A percentile compares a stretch with the other conserved stretches of the same genome.
Conservation (phyloP, 2,888 invertebrate genomes). For the Erynnis tages region DNA sequence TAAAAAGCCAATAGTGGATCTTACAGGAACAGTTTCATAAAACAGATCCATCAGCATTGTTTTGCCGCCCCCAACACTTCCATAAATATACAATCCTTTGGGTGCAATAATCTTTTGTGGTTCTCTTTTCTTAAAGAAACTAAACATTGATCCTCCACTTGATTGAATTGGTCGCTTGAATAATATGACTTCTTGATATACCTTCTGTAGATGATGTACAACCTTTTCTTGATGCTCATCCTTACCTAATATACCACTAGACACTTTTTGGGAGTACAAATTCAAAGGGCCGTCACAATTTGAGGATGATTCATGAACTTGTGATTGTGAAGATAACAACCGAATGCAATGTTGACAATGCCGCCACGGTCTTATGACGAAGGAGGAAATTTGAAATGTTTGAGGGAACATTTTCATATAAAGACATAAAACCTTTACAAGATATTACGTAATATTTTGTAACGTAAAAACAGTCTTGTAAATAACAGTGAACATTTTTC, state of each 20-base stretch:
- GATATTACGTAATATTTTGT: conserved; percentile 19
- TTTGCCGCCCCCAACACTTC: conserved; percentile 97
- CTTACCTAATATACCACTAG: conserved; percentile 79
- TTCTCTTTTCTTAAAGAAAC: conserved; percentile 58
- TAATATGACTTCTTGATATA: conserved; percentile 83
- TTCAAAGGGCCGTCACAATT: conserved; percentile 71
- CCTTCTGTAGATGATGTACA: conserved; percentile 84
- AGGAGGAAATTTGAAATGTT: conserved; percentile 47
- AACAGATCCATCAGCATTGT: conserved; percentile 99
- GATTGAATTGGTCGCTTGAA: conserved; percentile 70
- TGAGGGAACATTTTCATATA: conserved; percentile 50
- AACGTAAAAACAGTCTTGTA: background rate
- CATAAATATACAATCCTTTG: conserved; percentile 93
- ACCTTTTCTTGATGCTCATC: conserved; percentile 89
- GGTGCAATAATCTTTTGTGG: conserved; percentile 80
- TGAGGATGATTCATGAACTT: conserved; percentile 43
- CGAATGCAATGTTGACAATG: conserved; percentile 57
- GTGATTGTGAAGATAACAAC: conserved; percentile 60
- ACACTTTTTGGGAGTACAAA: conserved; percentile 81
- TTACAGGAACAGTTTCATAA: conserved; percentile 84
- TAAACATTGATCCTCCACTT: conserved; percentile 50
- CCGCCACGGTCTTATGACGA: conserved; percentile 54
- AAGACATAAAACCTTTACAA: conserved; percentile 33
- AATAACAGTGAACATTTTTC: conserved; percentile 1
- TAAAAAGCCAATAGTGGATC: too few relatives aligned